Conservation (phyloP, 1,140 invertebrate genomes). For the Drosophila melanogaster region Release_6_plus_ISO1_MT NT_037436.4:10401001-10401500, state of each 20-base stretch:
- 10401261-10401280: conserved; percentile 55
- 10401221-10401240: conserved; percentile 2
- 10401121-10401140: conserved; percentile 35
- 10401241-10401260: conserved; percentile 72
- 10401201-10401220: conserved; percentile 23
- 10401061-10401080: conserved; percentile 82
- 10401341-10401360: conserved; percentile 80
- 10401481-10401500: conserved; percentile 12
- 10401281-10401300: conserved; percentile 36
- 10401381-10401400: conserved; percentile 76
- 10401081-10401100: conserved; percentile 82
- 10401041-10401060: conserved; percentile 27
- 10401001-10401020: conserved; percentile 20
- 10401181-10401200: conserved; percentile 7
- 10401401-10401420: conserved; percentile 75
- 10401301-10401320: conserved; percentile 31
- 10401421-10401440: conserved; percentile 33
- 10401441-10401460: conserved; percentile 63
- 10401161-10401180: background rate
- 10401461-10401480: conserved; percentile 55
- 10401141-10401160: conserved; percentile 19
- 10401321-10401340: conserved; percentile 75
- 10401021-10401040: conserved; percentile 20
- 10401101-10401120: conserved; percentile 64
- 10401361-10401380: conserved; percentile 71